These are phyloP conservation scores for Ophiothrix spiculata DNA, from an alignment of 35 echinoderm and acorn worm genomes.

Conservation along the genomic window DNA sequence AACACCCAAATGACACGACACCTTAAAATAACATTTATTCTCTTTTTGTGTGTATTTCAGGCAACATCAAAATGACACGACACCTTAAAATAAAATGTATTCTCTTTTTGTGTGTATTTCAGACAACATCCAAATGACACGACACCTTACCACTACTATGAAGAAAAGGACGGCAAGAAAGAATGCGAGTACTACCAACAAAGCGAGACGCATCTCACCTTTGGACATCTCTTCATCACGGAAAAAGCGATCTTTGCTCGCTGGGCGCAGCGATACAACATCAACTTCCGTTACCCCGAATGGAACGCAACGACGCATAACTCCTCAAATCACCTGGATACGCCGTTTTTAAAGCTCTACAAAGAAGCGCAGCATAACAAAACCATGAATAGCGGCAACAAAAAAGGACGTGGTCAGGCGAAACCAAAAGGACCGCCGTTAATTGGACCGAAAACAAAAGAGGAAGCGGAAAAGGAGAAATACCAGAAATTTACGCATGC, in stretches of 20 bases:
- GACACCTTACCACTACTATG: constrained; percentile 94
- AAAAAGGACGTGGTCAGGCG: constrained; percentile 26
- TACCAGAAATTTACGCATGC: constrained; percentile 90
- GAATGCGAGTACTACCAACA: constrained; percentile 92
- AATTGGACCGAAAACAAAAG: constrained; percentile 76
- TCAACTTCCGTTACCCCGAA: constrained; percentile 79
- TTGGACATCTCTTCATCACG: constrained; percentile 89
- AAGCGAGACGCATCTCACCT: constrained; percentile 74
- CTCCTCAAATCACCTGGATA: constrained; percentile 67
- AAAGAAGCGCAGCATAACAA: constrained; percentile 85
- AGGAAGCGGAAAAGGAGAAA: constrained; percentile 78
- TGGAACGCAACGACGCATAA: constrained; percentile 82
- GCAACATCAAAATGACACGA: constrained; percentile 72
- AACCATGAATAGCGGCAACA: constrained; percentile 40
- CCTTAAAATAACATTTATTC: too few relatives aligned
- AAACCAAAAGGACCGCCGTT: constrained; percentile 46
- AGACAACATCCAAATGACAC: constrained; percentile 79
- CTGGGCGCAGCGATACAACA: constrained; percentile 83
- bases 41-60: too few relatives aligned
- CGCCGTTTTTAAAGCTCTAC: constrained; percentile 87
- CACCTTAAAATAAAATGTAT: constrained; percentile 57
- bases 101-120: not conserved
- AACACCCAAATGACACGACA: too few relatives aligned
- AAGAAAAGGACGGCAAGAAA: constrained; percentile 56
- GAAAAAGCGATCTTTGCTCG: constrained; percentile 96